Evolutionary conservation across 2,113 vertebrate species (phyloP).

Genomic region (Fulmarus glacialis): DNA sequence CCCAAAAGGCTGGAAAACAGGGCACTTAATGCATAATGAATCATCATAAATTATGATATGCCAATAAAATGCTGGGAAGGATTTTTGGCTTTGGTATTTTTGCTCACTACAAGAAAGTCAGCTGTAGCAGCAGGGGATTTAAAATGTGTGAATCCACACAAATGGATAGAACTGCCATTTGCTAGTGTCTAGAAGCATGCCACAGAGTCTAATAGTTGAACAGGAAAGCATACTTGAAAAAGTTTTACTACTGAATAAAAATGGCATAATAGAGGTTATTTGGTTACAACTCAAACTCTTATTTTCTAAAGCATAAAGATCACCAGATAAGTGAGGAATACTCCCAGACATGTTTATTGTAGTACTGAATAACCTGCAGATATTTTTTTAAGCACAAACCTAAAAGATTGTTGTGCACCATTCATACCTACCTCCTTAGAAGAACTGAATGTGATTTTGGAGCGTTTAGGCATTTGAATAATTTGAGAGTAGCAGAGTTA

Average conservation of each 20-base stretch:
- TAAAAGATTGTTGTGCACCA: neutral
- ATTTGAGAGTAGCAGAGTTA: neutral
- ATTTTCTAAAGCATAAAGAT: neutral
- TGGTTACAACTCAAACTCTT: neutral
- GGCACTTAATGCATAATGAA: neutral
- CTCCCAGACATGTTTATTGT: neutral
- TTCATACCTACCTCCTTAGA: neutral
- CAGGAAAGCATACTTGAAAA: neutral
- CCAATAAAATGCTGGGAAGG: neutral
- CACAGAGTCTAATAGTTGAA: neutral
- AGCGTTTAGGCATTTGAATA: neutral
- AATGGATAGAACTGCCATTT: neutral
- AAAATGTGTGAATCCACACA: neutral
- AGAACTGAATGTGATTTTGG: neutral
- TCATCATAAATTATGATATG: neutral
- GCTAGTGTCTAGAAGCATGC: neutral
- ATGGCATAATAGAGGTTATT: neutral
- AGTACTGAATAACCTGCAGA: neutral
- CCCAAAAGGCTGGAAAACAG: neutral
- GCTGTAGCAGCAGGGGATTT: neutral
- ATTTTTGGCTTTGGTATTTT: neutral
- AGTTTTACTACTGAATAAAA: neutral
- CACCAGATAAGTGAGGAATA: neutral
- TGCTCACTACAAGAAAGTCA: neutral
- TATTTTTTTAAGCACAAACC: neutral